These are phyloP conservation scores for Polyommatus iphigenia DNA, from an alignment of 2,888 invertebrate species.

Conservation along the genomic window DNA sequence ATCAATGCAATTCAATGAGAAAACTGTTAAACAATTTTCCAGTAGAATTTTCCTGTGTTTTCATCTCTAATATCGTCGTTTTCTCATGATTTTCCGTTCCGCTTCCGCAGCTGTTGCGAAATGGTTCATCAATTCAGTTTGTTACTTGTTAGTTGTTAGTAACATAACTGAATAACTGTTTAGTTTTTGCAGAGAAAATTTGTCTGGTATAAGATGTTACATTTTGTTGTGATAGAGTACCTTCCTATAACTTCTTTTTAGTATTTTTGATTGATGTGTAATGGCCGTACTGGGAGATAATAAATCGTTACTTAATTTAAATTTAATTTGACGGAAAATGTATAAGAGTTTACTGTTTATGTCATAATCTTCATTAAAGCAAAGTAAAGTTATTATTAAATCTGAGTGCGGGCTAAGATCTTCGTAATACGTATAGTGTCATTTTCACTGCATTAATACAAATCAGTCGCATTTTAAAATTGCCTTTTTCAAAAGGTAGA, in stretches of 20 bases:
- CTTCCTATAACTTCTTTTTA: background rate
- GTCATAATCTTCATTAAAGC: too few relatives aligned
- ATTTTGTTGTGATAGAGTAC: background rate
- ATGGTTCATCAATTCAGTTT: constrained; percentile 12
- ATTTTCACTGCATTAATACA: too few relatives aligned
- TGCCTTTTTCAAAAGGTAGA: too few relatives aligned
- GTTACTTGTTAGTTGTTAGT: background rate
- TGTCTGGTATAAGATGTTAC: background rate
- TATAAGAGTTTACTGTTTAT: too few relatives aligned
- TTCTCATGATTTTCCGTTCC: background rate
- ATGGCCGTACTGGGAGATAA: too few relatives aligned
- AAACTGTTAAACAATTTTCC: background rate
- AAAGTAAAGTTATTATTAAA: too few relatives aligned
- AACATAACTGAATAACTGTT: constrained; percentile 18
- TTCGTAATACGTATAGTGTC: too few relatives aligned
- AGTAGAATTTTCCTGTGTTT: background rate
- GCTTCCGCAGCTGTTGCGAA: constrained; percentile 28
- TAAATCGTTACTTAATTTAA: too few relatives aligned
- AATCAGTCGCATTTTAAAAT: too few relatives aligned
- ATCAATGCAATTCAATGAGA: background rate
- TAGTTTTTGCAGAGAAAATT: background rate
- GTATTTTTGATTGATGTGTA: too few relatives aligned
- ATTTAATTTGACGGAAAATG: too few relatives aligned
- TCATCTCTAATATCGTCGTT: background rate
- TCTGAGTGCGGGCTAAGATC: too few relatives aligned